phyloP scores from a whole-genome alignment of 2,888 invertebrate genomes.

The Parnassius orleans region DNA sequence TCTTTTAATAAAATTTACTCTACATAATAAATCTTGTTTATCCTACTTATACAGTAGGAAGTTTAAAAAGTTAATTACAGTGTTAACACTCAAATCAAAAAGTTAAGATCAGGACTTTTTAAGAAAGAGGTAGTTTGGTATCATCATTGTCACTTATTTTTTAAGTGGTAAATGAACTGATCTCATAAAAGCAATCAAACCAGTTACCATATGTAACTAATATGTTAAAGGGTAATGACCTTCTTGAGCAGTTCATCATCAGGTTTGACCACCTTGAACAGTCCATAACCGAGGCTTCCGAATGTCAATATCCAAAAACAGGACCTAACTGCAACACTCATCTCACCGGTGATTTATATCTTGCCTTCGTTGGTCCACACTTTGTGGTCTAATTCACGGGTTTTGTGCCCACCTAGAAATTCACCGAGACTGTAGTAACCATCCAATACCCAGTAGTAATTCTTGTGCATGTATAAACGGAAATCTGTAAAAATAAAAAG shows the following conservation, averaged over 20 bases:
- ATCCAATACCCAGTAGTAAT: slow-evolving; percentile 84
- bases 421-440: slow-evolving; percentile 87
- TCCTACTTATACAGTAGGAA: no score
- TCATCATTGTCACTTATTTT: no score
- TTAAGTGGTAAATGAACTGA: neutral
- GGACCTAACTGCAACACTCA: slow-evolving; percentile 73
- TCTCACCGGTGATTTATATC: slow-evolving; percentile 68
- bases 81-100: no score
- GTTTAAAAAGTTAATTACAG: no score
- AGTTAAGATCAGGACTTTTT: no score
- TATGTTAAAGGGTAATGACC: slow-evolving; percentile 61
- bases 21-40: no score
- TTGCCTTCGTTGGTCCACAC: slow-evolving; percentile 80
- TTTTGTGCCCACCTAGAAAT: slow-evolving; percentile 73
- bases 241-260: slow-evolving; percentile 77
- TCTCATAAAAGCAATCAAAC: slow-evolving; percentile 27
- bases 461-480: slow-evolving; percentile 84
- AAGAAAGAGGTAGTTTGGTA: no score
- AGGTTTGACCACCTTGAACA: slow-evolving; percentile 80
- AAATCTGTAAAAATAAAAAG: slow-evolving; percentile 78
- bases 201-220: slow-evolving; percentile 39
- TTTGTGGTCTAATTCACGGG: slow-evolving; percentile 77
- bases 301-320: slow-evolving; percentile 81
- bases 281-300: slow-evolving; percentile 81
- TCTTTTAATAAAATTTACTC: no score